phyloP scores from a whole-genome alignment of 2,888 invertebrate species.

The Volucella zonaria region DNA sequence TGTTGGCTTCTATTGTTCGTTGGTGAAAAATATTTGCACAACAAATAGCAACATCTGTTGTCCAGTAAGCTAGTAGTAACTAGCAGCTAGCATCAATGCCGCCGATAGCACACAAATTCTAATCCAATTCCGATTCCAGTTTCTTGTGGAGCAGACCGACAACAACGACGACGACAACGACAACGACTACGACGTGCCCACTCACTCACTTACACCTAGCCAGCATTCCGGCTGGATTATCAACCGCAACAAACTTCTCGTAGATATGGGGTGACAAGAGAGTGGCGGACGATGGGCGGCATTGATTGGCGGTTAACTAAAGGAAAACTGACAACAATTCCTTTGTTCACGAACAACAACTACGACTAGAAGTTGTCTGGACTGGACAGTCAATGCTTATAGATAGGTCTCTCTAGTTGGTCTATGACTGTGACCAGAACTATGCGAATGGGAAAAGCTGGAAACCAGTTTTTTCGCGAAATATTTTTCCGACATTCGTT shows the following conservation, averaged over 20 bases:
- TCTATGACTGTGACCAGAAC: slow-evolving; percentile 29
- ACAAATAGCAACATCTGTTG: slow-evolving; percentile 70
- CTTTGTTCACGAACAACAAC: slow-evolving; percentile 65
- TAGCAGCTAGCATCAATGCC: not conserved
- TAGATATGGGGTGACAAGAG: slow-evolving; percentile 50
- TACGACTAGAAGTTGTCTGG: slow-evolving; percentile 37
- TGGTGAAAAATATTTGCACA: slow-evolving; percentile 40
- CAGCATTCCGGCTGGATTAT: slow-evolving; percentile 34
- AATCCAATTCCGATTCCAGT: slow-evolving; percentile 68
- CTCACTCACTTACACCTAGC: slow-evolving; percentile 35
- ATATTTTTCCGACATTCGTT: slow-evolving; percentile 44
- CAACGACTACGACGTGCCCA: slow-evolving; percentile 25
- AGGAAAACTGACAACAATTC: slow-evolving; percentile 73
- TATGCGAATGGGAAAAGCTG: slow-evolving; percentile 67
- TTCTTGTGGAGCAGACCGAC: slow-evolving; percentile 23
- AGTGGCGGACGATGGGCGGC: slow-evolving; percentile 64
- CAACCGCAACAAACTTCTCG: slow-evolving; percentile 20
- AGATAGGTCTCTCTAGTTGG: slow-evolving; percentile 1
- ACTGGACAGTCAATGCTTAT: slow-evolving; percentile 51
- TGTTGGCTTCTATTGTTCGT: slow-evolving; percentile 35
- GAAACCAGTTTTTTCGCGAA: slow-evolving; percentile 66
- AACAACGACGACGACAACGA: too few species aligned
- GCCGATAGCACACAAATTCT: slow-evolving; percentile 62
- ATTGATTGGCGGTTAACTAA: slow-evolving; percentile 72
- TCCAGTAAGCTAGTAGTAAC: slow-evolving; percentile 30